Evolutionary conservation across 92 coral and sea anemone species (phyloP), one percentile per base, ranked within the genome.

Genomic region (Porites lobata): DNA sequence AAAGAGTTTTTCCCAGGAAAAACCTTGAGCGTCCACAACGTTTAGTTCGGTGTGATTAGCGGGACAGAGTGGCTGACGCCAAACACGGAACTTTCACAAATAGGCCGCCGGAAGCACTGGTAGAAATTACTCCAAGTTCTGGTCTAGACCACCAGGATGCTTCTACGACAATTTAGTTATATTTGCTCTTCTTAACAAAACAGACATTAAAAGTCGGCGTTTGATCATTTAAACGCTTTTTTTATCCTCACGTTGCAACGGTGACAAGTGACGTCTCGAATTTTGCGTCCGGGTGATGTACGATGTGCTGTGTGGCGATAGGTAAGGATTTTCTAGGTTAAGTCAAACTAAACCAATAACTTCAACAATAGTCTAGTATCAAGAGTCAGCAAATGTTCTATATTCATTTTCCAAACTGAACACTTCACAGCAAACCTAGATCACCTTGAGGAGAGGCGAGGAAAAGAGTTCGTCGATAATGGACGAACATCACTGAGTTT

Each of bases 101-200:
- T 10, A 18, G 32, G 19, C 12, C 61, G 6, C 19, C 9, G 17
- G 20, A 19, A 56, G 61, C 15, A 14, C 13, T 56, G 21, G 21
- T 19, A 20, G n/a, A 53, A n/a, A 75, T 2, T 19, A 43, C 9
- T 0, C 10, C 22, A 14, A 38, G 47, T 62, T n/a, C 20, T 9
- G 9, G 78, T 52, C 78, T 75, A 75, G 78, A 75, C 78, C 78
- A 18, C 78, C 78, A 54, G 78, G 78, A 75, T 20, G 78, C 64
- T 20, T 52, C 10, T 17, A 57, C 53, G 54, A 10, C 38, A 13
- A 6, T 75, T 56, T 8, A 56, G 61, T 18, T 12, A 75, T 75
- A 75, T 75, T 75, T 59, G n/a, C 18, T 53, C 47, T 21, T 43
- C 14, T 75, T 52, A 10, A 8, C 26, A 70, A 13, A 53, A 19